Base-by-base conservation (phyloP, 2,113 vertebrate species). In the Sclerurus mexicanus region DNA sequence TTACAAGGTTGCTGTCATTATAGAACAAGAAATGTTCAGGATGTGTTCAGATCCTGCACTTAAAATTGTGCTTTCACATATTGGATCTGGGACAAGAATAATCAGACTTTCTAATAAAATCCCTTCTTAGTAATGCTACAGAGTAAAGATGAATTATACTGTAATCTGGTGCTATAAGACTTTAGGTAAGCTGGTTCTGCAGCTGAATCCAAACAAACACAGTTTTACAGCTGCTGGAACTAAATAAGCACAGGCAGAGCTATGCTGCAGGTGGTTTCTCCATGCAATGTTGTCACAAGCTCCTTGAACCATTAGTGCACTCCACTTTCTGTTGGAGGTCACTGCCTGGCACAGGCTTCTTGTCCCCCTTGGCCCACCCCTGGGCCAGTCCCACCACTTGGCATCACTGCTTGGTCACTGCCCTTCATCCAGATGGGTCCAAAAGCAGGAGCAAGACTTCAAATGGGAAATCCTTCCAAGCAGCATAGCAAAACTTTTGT, bases 271-370 rank as follows among this genome's bases (percentile, higher is more conserved):
- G 46, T 0, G 0, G 16, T 85, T 84, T 62, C n/a, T 71, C n/a
- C 25, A 30, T 0, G 0, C 74, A 73, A 77, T 20, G n/a, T 58
- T 0, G 0, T 31, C 50, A 20, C 0, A 4, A 84, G 55, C 59
- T 81, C 50, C 68, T 49, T 46, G 59, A 89, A 30, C 6, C 21
- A 5, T 6, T 46, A 23, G 19, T 0, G 0, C 8, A 1, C 25
- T 80, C 59, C 50, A 22, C 27, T 71, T 63, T 66, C 21, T 20
- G 28, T 14, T 1, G 0, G 1, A 3, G 33, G 21, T 35, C 21
- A 37, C 67, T 64, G 30, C 30, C 39, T 12, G 5, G 25, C 5
- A 8, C 18, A 14, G 35, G 22, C 14, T 77, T 59, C 55, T 47
- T 4, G 0, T 15, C 40, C 8, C 15, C 20, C 20, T 46, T 18